A percentile compares a stretch with the other conserved stretches of the same genome.
These are phyloP conservation scores for Camponotus fellah DNA, from an alignment of 2,888 invertebrate species.

Conservation along the genomic window DNA sequence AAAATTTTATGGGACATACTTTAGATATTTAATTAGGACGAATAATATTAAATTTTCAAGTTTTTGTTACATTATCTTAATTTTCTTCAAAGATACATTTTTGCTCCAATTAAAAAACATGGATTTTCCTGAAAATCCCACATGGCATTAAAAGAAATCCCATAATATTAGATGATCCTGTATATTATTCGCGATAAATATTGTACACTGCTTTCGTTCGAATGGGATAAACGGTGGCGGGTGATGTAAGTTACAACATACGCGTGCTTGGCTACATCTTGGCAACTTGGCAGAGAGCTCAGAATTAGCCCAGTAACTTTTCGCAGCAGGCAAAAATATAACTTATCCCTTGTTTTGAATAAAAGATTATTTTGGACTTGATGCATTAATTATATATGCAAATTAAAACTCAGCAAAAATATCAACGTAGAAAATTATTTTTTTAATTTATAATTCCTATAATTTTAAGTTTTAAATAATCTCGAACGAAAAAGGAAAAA, in stretches of 20 bases:
- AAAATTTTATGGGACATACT: not conserved
- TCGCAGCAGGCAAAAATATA: not conserved
- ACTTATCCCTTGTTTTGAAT: not conserved
- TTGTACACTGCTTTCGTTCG: conserved; percentile 32
- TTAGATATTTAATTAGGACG: not conserved
- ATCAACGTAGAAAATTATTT: not conserved
- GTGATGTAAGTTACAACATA: conserved; percentile 23
- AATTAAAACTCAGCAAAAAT: not conserved
- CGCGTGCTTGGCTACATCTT: conserved; percentile 26
- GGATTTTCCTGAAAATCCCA: not conserved
- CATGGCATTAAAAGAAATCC: not conserved
- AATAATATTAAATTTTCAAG: not conserved
- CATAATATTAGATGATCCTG: conserved; percentile 35
- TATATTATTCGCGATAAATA: conserved; percentile 17
- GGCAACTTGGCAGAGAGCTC: not conserved
- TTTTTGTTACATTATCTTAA: not conserved
- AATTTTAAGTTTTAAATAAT: not conserved
- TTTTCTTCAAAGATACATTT: not conserved
- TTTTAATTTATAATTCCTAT: not conserved
- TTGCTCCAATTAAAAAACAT: not conserved
- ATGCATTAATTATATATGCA: not conserved
- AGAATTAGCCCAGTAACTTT: not conserved
- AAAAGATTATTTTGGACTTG: not conserved
- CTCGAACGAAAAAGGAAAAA: not conserved
- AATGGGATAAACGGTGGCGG: conserved; percentile 61